These are phyloP conservation scores for Candidula unifasciata DNA, from an alignment of 2,888 invertebrate species.

Conservation along the genomic window DNA sequence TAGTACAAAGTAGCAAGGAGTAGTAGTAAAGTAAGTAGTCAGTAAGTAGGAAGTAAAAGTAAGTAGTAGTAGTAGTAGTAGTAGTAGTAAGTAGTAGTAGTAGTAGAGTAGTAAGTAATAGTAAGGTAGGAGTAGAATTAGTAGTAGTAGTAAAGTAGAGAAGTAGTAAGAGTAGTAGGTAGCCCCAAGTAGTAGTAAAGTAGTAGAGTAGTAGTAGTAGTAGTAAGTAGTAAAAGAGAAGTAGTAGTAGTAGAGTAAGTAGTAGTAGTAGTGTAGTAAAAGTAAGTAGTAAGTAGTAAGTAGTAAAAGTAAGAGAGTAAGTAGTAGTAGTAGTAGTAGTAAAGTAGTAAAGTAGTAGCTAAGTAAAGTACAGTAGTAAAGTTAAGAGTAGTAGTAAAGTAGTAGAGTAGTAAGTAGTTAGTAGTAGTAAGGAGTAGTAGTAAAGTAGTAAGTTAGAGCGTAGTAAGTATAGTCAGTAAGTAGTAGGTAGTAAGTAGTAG, in stretches of 20 bases:
- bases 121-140: constrained; percentile 15
- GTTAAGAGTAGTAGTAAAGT: too few species aligned
- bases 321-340: background rate
- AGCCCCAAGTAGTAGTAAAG: constrained; percentile 22
- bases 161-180: too few species aligned
- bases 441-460: too few species aligned
- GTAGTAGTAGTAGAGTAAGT: background rate
- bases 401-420: too few species aligned
- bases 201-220: constrained; percentile 17
- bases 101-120: constrained; percentile 21
- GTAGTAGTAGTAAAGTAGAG: constrained; percentile 10
- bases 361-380: too few species aligned
- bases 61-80: constrained; percentile 20
- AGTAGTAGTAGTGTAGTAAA: background rate
- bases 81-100: constrained; percentile 22
- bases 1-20: too few species aligned
- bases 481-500: constrained; percentile 18
- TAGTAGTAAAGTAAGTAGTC: background rate
- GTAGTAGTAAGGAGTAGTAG: too few species aligned
- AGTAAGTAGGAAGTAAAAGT: background rate
- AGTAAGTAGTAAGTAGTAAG: too few species aligned
- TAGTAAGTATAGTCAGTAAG: too few species aligned
- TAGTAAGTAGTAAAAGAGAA: constrained; percentile 16
- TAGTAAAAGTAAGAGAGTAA: background rate
- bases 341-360: too few species aligned